Base-by-base conservation (phyloP, 2,797 vertebrate genomes). In the Lutjanus campechanus region DNA sequence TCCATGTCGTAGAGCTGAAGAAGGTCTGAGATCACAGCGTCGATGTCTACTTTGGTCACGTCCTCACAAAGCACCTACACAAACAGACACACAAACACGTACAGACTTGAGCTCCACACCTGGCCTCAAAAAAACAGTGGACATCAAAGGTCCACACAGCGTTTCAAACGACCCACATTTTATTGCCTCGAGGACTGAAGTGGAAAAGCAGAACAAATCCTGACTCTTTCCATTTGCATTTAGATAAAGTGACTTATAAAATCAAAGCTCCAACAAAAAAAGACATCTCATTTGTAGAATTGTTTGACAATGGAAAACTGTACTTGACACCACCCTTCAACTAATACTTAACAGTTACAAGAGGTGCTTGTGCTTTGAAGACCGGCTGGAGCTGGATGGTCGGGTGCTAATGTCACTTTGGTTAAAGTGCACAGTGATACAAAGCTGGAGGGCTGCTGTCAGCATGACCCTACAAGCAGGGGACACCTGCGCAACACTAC, bases 1-100 rank as follows among this genome's bases (percentile, higher is more conserved):
- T 97, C 97, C 95, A 97, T 92, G 84, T 96, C 96, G 71, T 98
- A 98, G 74, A 97, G 95, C 69, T 95, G 95, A 85, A 97, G 96
- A 62, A 98, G 94, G 87, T 97, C 96, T 59, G 93, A 94, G 75
- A 97, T 95, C 90, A 97, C 97, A 41, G 94, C 91, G n/a, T 97
- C 94, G 49, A 98, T 96, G 88, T 94, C 80, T 62, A 85, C 81
- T 91, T 95, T 95, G 65, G 94, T 96, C 63, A 96, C 88, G 61
- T 96, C 94, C 53, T 96, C 96, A 85, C 96, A 96, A 86, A 97
- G 95, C 76, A 97, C 97, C 96, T 96, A 63, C 59, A 77, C 55
- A 74, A 36, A 60, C 62, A 76, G 15, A 67, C 22, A 66, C 59
- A 67, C 29, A 36, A 36, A 36, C 29, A 36, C 29, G 89, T 95